Base-by-base conservation (phyloP, 2,888 invertebrate genomes). In the Microchrysa polita region DNA sequence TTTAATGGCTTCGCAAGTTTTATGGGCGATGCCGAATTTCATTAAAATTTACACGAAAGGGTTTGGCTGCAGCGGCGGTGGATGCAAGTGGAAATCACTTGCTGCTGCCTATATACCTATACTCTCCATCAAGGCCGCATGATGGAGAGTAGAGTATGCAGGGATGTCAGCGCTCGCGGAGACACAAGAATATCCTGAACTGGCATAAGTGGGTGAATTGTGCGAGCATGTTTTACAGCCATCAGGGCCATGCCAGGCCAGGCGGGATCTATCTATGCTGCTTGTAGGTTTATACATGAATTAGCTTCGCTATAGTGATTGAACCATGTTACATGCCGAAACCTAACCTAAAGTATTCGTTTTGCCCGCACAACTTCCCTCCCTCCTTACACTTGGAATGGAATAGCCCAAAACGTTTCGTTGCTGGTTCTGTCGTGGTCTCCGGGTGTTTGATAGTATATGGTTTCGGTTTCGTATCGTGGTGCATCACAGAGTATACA, bases 11-110 rank as follows among this genome's bases (percentile, higher is more conserved):
- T 74, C 69, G n/a, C n/a, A 74, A 74, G 74, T 74, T 74, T 74
- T 74, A 74, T 74, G 69, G 74, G 69, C 74, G 59, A 69, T 60
- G 74, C 69, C 74, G 69, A 74, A 74, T 74, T 74, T 74, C 74
- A 74, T 74, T 74, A 74, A 74, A 74, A 74, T 74, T 69, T 74
- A 74, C 74, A 69, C 74, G 57, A 60, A 69, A 69, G 74, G 74
- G 74, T 69, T n/a, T n/a, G n/a, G n/a, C n/a, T n/a, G n/a, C n/a
- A n/a, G n/a, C n/a, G n/a, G n/a, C n/a, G n/a, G n/a, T 59, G 59
- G 2, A 7, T 48, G 48, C 59, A 59, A 59, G 20, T 59, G n/a
- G 23, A 27, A n/a, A n/a, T n/a, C n/a, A n/a, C n/a, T n/a, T n/a
- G n/a, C n/a, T n/a, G n/a, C n/a, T n/a, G n/a, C n/a, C n/a, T n/a